phyloP scores from a whole-genome alignment of 2,888 invertebrate genomes.

The Pristionchus japonicus region DNA sequence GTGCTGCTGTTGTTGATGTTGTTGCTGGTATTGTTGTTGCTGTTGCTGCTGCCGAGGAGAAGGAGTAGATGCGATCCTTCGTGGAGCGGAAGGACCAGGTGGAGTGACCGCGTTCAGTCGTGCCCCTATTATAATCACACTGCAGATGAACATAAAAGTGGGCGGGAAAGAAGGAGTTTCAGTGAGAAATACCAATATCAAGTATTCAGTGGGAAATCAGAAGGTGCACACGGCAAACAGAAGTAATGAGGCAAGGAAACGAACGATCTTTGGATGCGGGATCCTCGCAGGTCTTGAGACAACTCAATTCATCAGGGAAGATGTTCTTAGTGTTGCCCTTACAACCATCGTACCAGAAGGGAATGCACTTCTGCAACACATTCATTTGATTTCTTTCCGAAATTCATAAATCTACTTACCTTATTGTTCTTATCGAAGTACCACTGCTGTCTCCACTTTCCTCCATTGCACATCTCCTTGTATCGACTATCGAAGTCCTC shows the following conservation, averaged over 20 bases:
- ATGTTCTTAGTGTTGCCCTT: constrained; percentile 66
- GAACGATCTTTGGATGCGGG: constrained; percentile 65
- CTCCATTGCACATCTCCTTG: constrained; percentile 73
- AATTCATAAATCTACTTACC: constrained; percentile 47
- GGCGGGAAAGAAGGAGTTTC: no score
- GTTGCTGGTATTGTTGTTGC: neutral
- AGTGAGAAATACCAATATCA: no score
- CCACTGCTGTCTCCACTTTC: constrained; percentile 71
- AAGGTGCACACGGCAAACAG: no score
- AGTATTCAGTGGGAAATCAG: no score
- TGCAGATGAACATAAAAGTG: neutral
- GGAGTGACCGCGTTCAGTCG: neutral
- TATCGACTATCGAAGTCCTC: constrained; percentile 71
- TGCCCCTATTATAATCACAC: neutral
- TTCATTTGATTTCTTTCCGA: neutral
- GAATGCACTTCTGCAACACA: constrained; percentile 59
- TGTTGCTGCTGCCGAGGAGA: neutral
- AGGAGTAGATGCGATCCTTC: neutral
- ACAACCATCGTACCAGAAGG: constrained; percentile 74
- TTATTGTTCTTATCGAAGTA: constrained; percentile 67
- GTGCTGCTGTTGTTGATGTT: neutral
- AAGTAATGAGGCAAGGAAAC: constrained; percentile 38
- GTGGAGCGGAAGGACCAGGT: no score
- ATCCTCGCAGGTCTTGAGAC: constrained; percentile 68
- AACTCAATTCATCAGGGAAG: constrained; percentile 67